Conservation (phyloP, 2,797 vertebrate species). For the Scolopax rusticola region DNA sequence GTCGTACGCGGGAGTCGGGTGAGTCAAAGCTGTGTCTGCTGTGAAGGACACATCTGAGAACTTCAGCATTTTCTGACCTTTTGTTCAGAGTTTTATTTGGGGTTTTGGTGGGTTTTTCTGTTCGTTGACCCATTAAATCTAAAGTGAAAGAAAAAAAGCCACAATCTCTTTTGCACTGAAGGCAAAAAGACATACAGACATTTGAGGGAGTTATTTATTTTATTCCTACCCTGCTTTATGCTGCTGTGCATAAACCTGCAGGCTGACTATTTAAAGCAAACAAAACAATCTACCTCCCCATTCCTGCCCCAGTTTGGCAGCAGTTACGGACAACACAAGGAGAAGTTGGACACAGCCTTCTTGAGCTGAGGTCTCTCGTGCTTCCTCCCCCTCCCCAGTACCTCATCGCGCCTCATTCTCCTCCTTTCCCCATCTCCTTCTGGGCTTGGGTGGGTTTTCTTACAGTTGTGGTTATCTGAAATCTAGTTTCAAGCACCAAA, state of each 20-base stretch:
- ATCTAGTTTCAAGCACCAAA: not conserved
- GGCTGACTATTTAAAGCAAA: not conserved
- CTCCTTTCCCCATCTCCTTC: not conserved
- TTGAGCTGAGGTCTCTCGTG: not conserved
- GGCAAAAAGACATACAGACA: not conserved
- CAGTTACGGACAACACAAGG: not conserved
- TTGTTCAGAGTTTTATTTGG: not conserved
- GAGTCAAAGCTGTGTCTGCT: not conserved
- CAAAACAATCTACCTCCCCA: not conserved
- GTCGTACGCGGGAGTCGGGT: slow-evolving; percentile 91
- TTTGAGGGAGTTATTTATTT: not conserved
- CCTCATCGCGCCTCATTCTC: not conserved
- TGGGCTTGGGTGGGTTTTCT: not conserved
- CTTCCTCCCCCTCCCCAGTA: not conserved
- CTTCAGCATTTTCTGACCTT: not conserved
- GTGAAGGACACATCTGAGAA: accelerated
- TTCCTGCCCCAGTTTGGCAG: not conserved
- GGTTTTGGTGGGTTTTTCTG: not conserved
- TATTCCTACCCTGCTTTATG: not conserved
- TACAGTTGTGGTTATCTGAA: not conserved
- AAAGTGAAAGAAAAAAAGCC: not conserved
- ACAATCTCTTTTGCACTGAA: not conserved
- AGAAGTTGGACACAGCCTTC: not conserved
- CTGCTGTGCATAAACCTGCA: not conserved
- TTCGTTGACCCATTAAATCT: not conserved